phyloP scores from a whole-genome alignment of 2,797 vertebrate genomes.

The Neosalanx taihuensis region DNA sequence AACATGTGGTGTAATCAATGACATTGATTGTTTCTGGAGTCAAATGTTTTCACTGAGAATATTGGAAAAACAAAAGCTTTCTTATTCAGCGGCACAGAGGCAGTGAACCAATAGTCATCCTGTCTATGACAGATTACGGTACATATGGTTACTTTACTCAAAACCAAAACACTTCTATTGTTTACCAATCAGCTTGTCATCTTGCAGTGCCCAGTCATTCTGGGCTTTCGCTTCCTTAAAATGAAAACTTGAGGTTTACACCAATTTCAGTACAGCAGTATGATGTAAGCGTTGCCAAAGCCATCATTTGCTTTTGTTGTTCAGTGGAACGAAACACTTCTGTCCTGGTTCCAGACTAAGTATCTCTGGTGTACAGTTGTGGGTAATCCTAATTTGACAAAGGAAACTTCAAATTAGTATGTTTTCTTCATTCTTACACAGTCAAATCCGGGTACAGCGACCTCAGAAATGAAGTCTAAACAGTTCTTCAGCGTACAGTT shows the following conservation, averaged over 20 bases:
- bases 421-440: slow-evolving; percentile 13
- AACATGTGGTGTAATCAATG: slow-evolving; percentile 48
- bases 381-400: not conserved
- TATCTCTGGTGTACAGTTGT: slow-evolving; percentile 12
- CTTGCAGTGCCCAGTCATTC: slow-evolving; percentile 34
- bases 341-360: slow-evolving; percentile 27
- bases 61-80: slow-evolving; percentile 48
- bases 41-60: slow-evolving; percentile 42
- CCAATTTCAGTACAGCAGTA: slow-evolving; percentile 21
- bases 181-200: slow-evolving; percentile 34
- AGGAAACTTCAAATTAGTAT: slow-evolving; percentile 24
- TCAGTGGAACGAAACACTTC: slow-evolving; percentile 39
- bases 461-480: slow-evolving; percentile 5
- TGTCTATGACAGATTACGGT: slow-evolving; percentile 40
- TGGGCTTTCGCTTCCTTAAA: slow-evolving; percentile 24
- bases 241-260: slow-evolving; percentile 4
- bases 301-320: slow-evolving; percentile 21
- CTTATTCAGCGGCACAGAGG: slow-evolving; percentile 42
- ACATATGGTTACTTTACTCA: slow-evolving; percentile 32
- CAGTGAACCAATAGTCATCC: slow-evolving; percentile 43
- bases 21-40: slow-evolving; percentile 48
- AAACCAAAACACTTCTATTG: not conserved
- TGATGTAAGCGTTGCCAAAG: slow-evolving; percentile 20
- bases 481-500: slow-evolving; percentile 41
- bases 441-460: slow-evolving; percentile 11